Conservation (phyloP, 37 sponge, comb jelly and placozoan species). For the Lycopodina hypogea region DNA sequence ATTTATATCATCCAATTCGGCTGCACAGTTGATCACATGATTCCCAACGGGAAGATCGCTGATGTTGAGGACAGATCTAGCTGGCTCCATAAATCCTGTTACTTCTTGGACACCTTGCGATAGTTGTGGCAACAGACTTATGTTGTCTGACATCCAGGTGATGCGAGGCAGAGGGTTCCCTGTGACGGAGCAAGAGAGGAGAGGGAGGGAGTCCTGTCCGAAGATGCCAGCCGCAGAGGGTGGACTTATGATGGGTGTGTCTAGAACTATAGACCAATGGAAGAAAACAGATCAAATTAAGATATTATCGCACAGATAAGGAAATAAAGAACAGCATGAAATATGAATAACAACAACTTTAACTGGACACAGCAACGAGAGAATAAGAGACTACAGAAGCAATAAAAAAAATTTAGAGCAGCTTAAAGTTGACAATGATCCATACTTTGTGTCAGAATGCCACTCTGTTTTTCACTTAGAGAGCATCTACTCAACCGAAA, state of each 20-base stretch:
- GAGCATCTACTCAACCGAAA: no score
- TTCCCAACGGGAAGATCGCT: not conserved
- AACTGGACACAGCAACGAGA: no score
- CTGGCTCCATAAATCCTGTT: slow-evolving; percentile 29
- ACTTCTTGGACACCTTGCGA: not conserved
- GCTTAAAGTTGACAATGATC: no score
- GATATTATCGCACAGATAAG: no score
- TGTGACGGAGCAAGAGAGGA: slow-evolving; percentile 4
- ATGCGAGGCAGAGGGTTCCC: slow-evolving; percentile 27
- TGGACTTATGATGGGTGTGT: slow-evolving; percentile 1
- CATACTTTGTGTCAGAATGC: no score
- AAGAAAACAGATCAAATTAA: not conserved
- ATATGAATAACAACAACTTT: no score
- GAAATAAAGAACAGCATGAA: no score
- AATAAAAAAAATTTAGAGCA: no score
- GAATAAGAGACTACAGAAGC: no score
- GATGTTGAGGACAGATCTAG: slow-evolving; percentile 14
- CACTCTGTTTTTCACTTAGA: no score
- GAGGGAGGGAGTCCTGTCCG: not conserved
- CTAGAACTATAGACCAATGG: not conserved
- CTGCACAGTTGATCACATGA: not conserved
- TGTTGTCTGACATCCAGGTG: not conserved
- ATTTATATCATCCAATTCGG: not conserved
- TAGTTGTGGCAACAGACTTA: not conserved
- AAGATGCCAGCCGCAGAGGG: not conserved